Base-by-base conservation (phyloP, 2,113 vertebrate genomes). In the Delphinapterus leucas region DNA sequence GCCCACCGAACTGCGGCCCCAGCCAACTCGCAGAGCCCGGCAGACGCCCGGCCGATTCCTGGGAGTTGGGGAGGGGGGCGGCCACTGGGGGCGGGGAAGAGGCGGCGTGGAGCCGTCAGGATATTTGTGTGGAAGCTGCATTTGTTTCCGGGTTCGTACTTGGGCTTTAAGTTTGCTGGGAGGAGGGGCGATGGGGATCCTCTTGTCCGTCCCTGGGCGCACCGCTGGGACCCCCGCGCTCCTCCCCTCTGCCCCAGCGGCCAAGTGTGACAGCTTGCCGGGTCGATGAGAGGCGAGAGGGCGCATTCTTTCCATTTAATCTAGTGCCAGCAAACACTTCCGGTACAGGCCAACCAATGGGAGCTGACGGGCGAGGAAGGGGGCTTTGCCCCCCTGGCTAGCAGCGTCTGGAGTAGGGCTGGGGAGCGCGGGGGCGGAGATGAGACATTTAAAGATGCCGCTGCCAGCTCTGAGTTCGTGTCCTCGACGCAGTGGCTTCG, bases 291-390 rank as follows among this genome's bases (percentile, higher is more conserved):
- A 21, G 70, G 88, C 97, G 96, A 97, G 98, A 98, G 95, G 70
- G 97, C 84, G 96, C 96, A 97, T 98, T 99, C 98, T 99, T 98
- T 97, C 92, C 97, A 92, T 99, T 98, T 99, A 99, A 99, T 99
- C 98, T 96, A 99, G 97, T 98, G 98, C 98, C 99, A 98, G 98
- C 98, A 98, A 98, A 98, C 99, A 99, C 98, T 99, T 99, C 98
- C 97, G 98, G 98, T 97, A 97, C 98, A 96, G 97, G 98, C 98
- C 97, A 98, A 98, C 98, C 98, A 98, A 95, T 96, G 96, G 97
- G 98, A 97, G 97, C 97, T 97, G 87, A 98, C 71, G 88, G 85
- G 95, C 97, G 92, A 98, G 98, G 98, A 99, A 99, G 98, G 98
- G 96, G 87, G 97, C 98, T 98, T 98, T 98, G 99, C 99, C 96